Percentiles rank a stretch among this genome's conserved stretches.
These are phyloP conservation scores for Agrochola lychnidis DNA, from an alignment of 2,888 invertebrate species.

Conservation along the genomic window DNA sequence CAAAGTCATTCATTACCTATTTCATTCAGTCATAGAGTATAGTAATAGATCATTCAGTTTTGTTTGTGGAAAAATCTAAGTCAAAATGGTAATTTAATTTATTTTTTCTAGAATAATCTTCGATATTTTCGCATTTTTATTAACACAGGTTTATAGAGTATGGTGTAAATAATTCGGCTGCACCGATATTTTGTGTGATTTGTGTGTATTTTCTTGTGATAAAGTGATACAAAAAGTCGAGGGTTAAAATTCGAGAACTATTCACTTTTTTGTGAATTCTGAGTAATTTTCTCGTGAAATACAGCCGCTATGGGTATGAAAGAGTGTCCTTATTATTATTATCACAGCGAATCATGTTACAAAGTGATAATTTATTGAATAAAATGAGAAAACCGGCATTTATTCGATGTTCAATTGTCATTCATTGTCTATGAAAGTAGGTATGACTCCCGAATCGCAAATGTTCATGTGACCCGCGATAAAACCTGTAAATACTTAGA, in stretches of 20 bases:
- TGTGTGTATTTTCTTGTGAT: conserved; percentile 68
- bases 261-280: conserved; percentile 43
- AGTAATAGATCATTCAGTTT: conserved; percentile 57
- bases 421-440: conserved; percentile 70
- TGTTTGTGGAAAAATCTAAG: conserved; percentile 71
- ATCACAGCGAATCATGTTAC: too few species aligned
- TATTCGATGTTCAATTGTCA: conserved; percentile 64
- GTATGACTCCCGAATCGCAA: conserved; percentile 65
- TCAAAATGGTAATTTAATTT: conserved; percentile 87
- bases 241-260: conserved; percentile 61
- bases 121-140: conserved; percentile 26
- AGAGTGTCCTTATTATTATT: conserved; percentile 13
- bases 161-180: conserved; percentile 57
- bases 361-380: background rate
- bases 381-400: conserved; percentile 26
- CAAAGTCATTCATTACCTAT: conserved; percentile 60
- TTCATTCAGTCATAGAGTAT: too few species aligned
- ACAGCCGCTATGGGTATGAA: conserved; percentile 65
- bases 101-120: conserved; percentile 76
- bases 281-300: conserved; percentile 20
- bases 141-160: conserved; percentile 5
- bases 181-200: conserved; percentile 73
- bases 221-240: conserved; percentile 61
- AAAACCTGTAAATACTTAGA: conserved; percentile 60
- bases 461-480: conserved; percentile 76